phyloP scores from a whole-genome alignment of 2,888 invertebrate species.

The Merodon equestris region DNA sequence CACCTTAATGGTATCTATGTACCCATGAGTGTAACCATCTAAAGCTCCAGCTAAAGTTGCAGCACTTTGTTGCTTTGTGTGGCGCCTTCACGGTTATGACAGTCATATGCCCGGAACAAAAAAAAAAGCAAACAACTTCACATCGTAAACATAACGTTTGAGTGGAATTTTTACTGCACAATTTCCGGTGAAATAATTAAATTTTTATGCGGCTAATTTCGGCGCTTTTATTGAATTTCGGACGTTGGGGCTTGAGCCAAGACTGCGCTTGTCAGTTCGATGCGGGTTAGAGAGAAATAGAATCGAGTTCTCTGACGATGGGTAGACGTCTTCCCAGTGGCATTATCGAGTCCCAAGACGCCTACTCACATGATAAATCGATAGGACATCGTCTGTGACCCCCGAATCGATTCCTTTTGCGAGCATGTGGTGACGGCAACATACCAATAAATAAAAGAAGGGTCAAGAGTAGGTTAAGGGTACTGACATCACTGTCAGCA shows the following conservation, averaged over 20 bases:
- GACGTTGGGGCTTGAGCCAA: constrained; percentile 35
- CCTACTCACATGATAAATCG: constrained; percentile 49
- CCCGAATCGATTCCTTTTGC: constrained; percentile 18
- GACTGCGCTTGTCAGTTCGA: neutral
- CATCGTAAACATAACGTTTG: constrained; percentile 68
- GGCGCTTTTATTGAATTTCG: constrained; percentile 63
- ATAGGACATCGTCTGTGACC: constrained; percentile 35
- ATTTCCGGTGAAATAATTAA: constrained; percentile 69
- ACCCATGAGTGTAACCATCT: no score
- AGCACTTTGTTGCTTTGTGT: no score
- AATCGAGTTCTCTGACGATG: neutral
- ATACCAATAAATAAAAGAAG: constrained; percentile 36
- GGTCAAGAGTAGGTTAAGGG: constrained; percentile 60
- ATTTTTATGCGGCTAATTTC: constrained; percentile 68
- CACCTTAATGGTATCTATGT: constrained; percentile 37
- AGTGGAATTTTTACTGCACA: constrained; percentile 68
- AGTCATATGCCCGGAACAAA: constrained; percentile 66
- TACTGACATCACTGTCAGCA: constrained; percentile 47
- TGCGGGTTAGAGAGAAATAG: constrained; percentile 39
- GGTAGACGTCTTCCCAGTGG: constrained; percentile 14
- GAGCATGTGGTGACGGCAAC: constrained; percentile 58
- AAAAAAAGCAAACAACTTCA: constrained; percentile 58
- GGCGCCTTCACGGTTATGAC: constrained; percentile 68
- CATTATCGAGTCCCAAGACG: constrained; percentile 10
- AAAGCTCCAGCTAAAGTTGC: constrained; percentile 49